phyloP scores from a whole-genome alignment of 2,113 vertebrate genomes.

The Ursus arctos region DNA sequence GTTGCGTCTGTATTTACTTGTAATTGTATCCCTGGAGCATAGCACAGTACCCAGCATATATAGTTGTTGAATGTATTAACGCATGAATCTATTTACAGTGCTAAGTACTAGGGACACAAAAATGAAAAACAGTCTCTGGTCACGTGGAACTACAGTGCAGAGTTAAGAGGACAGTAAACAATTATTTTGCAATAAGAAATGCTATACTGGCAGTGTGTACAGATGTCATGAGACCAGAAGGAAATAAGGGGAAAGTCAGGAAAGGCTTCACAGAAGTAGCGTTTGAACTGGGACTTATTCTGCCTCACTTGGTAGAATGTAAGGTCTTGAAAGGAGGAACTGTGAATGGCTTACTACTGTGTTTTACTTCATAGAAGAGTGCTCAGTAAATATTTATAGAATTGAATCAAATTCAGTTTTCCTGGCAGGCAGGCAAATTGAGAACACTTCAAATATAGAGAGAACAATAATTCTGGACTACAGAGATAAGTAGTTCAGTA shows the following conservation, averaged over 20 bases:
- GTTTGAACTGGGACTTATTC: background rate
- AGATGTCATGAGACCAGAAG: background rate
- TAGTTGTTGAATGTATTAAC: background rate
- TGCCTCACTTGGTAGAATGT: background rate
- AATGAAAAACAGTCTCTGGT: background rate
- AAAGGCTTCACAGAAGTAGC: background rate
- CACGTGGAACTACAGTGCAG: background rate
- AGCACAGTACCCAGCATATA: background rate
- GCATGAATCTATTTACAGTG: background rate
- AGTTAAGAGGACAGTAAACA: background rate
- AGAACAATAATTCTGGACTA: background rate
- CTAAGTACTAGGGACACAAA: background rate
- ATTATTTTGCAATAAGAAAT: background rate
- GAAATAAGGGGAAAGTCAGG: background rate
- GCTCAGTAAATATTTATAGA: background rate
- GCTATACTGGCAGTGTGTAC: background rate
- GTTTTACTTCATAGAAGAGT: background rate
- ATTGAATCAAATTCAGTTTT: conserved; percentile 35
- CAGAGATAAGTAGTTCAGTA: background rate
- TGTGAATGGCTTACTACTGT: background rate
- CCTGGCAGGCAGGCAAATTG: background rate
- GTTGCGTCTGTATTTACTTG: background rate
- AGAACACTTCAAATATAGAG: background rate
- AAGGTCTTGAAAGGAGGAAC: background rate
- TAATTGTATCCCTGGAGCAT: background rate